Evolutionary conservation across 2,113 vertebrate species (phyloP), one percentile per base, ranked within the genome.

Genomic region (Alaudala cheleensis): DNA sequence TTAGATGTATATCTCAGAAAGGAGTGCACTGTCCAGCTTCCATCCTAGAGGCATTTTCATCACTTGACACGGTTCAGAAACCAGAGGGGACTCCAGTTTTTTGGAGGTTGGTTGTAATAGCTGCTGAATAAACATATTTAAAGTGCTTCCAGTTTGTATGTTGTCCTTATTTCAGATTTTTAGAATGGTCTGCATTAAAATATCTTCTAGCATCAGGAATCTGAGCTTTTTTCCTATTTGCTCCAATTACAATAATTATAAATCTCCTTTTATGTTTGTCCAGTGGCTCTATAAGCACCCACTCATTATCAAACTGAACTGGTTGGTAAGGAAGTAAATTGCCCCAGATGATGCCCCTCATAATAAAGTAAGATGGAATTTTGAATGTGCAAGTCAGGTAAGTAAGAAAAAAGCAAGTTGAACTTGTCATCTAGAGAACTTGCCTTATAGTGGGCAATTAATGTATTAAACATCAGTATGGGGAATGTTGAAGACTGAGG

Each of bases 111-210:
- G 78, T 86, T 88, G 88, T 93, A 88, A 86, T 64, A 90, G 95
- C 95, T 95, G 95, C 93, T 96, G 92, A 97, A 97, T 97, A 97
- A 97, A 97, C 69, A 56, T 97, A 96, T 95, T 94, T 96, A 95
- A 81, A 85, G 34, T 90, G 92, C 90, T 83, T 40, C 65, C 26
- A 9, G 70, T 69, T 92, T 88, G 71, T 56, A 26, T 84, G 13
- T 61, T 60, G 54, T 74, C n/a, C 25, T 95, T 94, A 51, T 81
- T 95, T 95, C 37, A 49, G 28, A 33, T 47, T 82, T 60, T 85
- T 88, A 37, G 45, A 92, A 44, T 3, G 3, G 12, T 56, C 20
- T 76, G 12, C 25, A 6, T 70, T 47, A 73, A 85, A 90, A 20
- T 44, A 28, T 0, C n/a, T 71, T 74, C n/a, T 31, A 47, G 33